Percentiles rank a stretch among this genome's conserved stretches.
phyloP scores from a whole-genome alignment of 2,888 invertebrate genomes.

The Himalopsyche tibetana region DNA sequence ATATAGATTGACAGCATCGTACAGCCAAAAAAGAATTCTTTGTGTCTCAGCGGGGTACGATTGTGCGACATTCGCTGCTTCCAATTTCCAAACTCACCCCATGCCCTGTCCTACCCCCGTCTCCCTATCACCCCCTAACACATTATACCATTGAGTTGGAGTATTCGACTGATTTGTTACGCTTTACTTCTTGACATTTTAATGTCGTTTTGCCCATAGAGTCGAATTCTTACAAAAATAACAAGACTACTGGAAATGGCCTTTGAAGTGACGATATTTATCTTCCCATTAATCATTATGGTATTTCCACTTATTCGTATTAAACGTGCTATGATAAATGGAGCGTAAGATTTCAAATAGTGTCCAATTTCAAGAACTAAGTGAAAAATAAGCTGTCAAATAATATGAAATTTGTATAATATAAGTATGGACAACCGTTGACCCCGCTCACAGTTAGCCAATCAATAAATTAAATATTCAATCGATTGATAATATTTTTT shows the following conservation, averaged over 20 bases:
- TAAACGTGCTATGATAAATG: too few species aligned
- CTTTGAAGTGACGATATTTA: constrained; percentile 3
- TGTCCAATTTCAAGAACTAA: too few species aligned
- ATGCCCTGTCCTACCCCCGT: constrained; percentile 14
- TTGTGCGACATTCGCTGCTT: constrained; percentile 63
- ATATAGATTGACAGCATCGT: constrained; percentile 53
- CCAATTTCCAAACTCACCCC: constrained; percentile 61
- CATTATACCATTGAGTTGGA: constrained; percentile 6
- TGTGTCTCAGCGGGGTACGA: constrained; percentile 63
- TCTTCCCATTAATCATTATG: constrained; percentile 8
- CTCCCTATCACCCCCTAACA: constrained; percentile 20
- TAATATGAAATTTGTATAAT: too few species aligned
- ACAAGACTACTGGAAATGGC: constrained; percentile 21
- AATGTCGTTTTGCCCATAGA: neutral
- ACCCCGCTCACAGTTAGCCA: too few species aligned
- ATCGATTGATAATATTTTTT: too few species aligned
- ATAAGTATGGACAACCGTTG: too few species aligned
- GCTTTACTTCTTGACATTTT: constrained; percentile 21
- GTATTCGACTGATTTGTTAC: neutral
- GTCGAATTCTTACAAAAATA: neutral
- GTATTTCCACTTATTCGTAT: neutral
- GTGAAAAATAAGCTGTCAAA: too few species aligned
- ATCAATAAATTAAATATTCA: too few species aligned
- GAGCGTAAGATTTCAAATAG: too few species aligned
- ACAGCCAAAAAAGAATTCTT: constrained; percentile 54